Percentiles rank a stretch among this genome's conserved stretches.
Conservation (phyloP, 2,113 vertebrate species). For the Nycticebus coucang region DNA sequence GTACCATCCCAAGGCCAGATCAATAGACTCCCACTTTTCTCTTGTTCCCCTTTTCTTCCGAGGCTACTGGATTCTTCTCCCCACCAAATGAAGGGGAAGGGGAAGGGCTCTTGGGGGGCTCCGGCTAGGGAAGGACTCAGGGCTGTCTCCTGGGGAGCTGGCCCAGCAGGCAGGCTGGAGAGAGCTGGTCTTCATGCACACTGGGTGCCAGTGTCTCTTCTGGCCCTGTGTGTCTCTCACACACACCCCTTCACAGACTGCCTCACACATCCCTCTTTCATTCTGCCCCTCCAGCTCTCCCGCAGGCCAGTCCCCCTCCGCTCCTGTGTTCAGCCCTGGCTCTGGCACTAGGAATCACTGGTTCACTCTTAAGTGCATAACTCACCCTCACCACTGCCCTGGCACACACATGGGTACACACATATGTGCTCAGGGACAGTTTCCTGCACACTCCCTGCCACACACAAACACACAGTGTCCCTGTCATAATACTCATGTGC, state of each 20-base stretch:
- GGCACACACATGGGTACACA: not conserved
- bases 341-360: constrained; percentile 60
- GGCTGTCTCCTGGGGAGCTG: constrained; percentile 42
- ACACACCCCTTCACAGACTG: constrained; percentile 43
- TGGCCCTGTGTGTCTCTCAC: constrained; percentile 43
- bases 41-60: constrained; percentile 33
- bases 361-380: constrained; percentile 45
- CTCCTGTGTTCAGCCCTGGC: constrained; percentile 38
- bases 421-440: not conserved
- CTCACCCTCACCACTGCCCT: constrained; percentile 6
- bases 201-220: constrained; percentile 67
- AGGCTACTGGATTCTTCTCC: constrained; percentile 47
- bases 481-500: constrained; percentile 41
- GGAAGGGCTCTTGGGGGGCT: not conserved
- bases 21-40: constrained; percentile 2
- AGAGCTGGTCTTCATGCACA: constrained; percentile 10
- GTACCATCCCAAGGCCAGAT: not conserved
- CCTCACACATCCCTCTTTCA: constrained; percentile 78
- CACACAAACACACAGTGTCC: constrained; percentile 15
- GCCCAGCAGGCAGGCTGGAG: not conserved
- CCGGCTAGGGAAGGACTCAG: not conserved
- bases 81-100: not conserved
- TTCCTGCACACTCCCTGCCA: constrained; percentile 19
- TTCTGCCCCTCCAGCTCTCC: constrained; percentile 50
- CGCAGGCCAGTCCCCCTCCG: constrained; percentile 53